phyloP scores from a whole-genome alignment of 1,140 invertebrate species.

The Zaprionus lachaisei region DNA sequence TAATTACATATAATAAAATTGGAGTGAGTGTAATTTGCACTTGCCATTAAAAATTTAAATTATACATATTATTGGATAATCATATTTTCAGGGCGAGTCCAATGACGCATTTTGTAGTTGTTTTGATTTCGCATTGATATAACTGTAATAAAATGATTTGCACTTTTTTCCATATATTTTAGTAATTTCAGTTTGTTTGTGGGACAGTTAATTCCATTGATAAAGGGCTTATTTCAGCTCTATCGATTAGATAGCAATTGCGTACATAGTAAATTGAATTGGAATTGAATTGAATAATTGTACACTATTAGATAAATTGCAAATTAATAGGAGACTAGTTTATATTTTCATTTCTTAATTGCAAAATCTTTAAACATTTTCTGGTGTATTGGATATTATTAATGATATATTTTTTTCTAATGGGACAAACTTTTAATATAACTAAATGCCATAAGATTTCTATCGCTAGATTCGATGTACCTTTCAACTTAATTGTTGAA shows the following conservation, averaged over 20 bases:
- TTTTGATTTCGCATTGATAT: background rate
- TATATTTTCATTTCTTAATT: background rate
- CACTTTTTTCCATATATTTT: background rate
- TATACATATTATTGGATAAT: conserved; percentile 4
- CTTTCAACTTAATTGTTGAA: background rate
- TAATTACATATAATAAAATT: background rate
- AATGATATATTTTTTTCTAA: background rate
- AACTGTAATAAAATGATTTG: conserved; percentile 11
- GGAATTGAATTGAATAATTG: background rate
- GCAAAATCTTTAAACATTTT: background rate
- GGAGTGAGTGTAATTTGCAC: background rate
- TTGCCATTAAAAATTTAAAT: background rate
- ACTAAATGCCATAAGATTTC: background rate
- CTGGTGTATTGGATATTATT: no score
- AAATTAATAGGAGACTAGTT: background rate
- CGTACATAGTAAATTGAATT: background rate
- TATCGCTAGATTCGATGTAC: conserved; percentile 1
- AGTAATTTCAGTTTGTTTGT: background rate
- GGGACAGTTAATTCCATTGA: background rate
- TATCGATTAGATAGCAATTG: background rate
- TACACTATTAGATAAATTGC: background rate
- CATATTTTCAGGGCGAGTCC: background rate
- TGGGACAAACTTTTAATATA: background rate
- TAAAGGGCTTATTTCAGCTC: background rate
- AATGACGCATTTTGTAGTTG: background rate